Evolutionary conservation across 2,113 vertebrate species (phyloP), one percentile per base, ranked within the genome.

Genomic region (Porphyrio hochstetteri): DNA sequence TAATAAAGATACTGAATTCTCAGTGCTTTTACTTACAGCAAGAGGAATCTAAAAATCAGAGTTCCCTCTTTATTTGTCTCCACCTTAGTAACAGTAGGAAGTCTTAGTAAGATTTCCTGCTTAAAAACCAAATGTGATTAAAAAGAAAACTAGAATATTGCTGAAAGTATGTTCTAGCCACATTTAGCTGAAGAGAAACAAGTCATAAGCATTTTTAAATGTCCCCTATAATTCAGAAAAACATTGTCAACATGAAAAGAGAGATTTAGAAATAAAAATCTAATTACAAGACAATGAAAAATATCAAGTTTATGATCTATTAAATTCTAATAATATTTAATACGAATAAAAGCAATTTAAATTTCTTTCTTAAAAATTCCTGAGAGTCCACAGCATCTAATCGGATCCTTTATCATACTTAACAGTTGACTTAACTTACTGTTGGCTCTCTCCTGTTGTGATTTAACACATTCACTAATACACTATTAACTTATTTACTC

Each of bases 61-160:
- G 65, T 59, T 92, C 36, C 46, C 36, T 86, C 71, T 92, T 83
- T 81, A 50, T 90, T 92, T 91, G 60, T 92, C 69, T 86, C 16
- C 29, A 71, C 31, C 50, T 90, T 75, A 61, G 56, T 77, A 93
- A 94, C 35, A 84, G 44, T 15, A 94, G 60, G 69, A 94, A 95
- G 24, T 71, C 38, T 94, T 84, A 2, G 6, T 71, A 85, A 79
- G 65, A 91, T 92, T 91, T 96, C 69, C 48, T 89, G 77, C 61
- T 90, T 94, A 80, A 92, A 90, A 91, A 38, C 16, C 65, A 87
- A 89, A 85, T 10, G 52, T 24, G 44, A 89, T 57, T 95, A 74
- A 95, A 91, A 96, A 79, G 70, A 92, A 94, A 92, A 92, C 86
- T 72, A 69, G 16, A 89, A 48, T 53, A 23, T 53, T 91, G 70